These are phyloP conservation scores for Anguilla marmorata DNA, from an alignment of 2,797 vertebrate species.

Conservation along the genomic window DNA sequence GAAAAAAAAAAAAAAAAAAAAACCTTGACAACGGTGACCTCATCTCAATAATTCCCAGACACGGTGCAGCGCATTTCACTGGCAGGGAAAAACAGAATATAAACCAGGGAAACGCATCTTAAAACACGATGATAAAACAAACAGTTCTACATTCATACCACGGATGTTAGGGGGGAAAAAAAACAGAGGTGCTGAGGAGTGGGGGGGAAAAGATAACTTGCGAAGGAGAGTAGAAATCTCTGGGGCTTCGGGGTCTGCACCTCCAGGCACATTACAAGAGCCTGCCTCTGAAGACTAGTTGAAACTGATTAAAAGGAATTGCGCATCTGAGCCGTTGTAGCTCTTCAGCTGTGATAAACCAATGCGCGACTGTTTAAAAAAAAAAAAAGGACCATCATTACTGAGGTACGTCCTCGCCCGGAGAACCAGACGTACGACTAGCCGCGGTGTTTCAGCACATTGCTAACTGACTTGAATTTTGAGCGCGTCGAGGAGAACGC, in stretches of 20 bases:
- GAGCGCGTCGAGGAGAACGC: neutral
- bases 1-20: conserved; percentile 30
- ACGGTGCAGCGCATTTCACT: neutral
- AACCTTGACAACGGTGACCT: conserved; percentile 47
- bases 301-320: conserved; percentile 60
- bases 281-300: conserved; percentile 57
- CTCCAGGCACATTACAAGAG: conserved; percentile 58
- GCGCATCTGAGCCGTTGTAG: conserved; percentile 55
- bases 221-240: conserved; percentile 50
- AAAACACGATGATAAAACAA: conserved; percentile 39
- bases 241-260: conserved; percentile 51
- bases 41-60: conserved; percentile 37
- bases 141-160: neutral
- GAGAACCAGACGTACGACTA: neutral
- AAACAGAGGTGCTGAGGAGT: conserved; percentile 6
- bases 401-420: neutral
- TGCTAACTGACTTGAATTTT: conserved; percentile 1
- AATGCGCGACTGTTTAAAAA: conserved; percentile 3
- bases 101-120: conserved; percentile 51
- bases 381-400: neutral
- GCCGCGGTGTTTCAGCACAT: neutral
- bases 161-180: neutral
- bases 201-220: conserved; percentile 6
- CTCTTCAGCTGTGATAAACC: conserved; percentile 50
- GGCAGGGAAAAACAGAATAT: conserved; percentile 36